Evolutionary conservation across 2,888 invertebrate species (phyloP).

Genomic region (Itoplectis maculator): DNA sequence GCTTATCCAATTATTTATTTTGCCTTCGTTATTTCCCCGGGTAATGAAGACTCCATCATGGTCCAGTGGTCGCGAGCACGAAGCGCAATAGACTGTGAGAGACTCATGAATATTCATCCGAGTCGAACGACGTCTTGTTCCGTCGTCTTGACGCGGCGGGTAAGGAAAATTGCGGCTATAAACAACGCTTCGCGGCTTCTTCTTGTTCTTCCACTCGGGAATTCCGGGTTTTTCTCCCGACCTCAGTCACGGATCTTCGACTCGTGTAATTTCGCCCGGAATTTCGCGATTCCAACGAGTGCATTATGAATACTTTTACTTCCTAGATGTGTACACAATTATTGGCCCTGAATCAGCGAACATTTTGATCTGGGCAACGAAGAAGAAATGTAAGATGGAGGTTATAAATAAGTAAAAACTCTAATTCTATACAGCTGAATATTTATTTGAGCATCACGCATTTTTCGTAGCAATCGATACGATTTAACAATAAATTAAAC

Average conservation of each 20-base stretch:
- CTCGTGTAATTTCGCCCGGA: conserved; percentile 31
- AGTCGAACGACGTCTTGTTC: conserved; percentile 57
- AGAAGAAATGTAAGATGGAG: background rate
- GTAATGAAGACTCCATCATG: conserved; percentile 57
- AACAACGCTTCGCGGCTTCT: conserved; percentile 53
- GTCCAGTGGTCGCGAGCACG: conserved; percentile 46
- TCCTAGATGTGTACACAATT: background rate
- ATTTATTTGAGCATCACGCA: conserved; percentile 24
- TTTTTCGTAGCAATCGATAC: background rate
- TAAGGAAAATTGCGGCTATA: conserved; percentile 15
- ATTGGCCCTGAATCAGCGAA: background rate
- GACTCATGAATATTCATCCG: conserved; percentile 65
- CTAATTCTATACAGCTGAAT: background rate
- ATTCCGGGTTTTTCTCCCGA: conserved; percentile 33
- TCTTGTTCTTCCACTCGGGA: conserved; percentile 43
- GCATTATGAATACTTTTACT: background rate
- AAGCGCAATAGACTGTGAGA: conserved; percentile 63
- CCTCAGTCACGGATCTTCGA: conserved; percentile 3
- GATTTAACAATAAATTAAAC: background rate
- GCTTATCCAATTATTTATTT: conserved; percentile 61
- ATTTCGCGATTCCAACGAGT: background rate
- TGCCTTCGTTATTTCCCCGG: conserved; percentile 53
- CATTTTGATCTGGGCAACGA: background rate
- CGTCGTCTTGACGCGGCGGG: conserved; percentile 22
- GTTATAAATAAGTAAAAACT: background rate